A percentile compares a stretch with the other conserved stretches of the same genome.
phyloP scores from a whole-genome alignment of 2,888 invertebrate species.

The Salticus scenicus region DNA sequence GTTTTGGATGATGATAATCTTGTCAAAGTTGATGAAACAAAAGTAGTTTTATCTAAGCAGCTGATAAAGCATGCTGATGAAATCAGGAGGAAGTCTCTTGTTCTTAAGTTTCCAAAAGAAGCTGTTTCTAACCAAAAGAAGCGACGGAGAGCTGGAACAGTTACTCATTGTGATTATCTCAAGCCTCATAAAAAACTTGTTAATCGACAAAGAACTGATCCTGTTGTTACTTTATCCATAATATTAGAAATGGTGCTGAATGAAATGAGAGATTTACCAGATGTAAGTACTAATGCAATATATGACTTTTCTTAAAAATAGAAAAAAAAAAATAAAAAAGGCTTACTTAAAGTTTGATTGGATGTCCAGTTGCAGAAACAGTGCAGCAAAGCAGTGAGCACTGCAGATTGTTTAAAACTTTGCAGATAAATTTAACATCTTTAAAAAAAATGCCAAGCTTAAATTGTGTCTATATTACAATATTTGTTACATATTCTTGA shows the following conservation, averaged over 20 bases:
- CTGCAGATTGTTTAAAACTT: too few species aligned
- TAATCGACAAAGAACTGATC: constrained; percentile 94
- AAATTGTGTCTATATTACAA: too few species aligned
- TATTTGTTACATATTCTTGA: too few species aligned
- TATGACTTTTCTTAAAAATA: too few species aligned
- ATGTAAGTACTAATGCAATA: constrained; percentile 82
- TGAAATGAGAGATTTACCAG: constrained; percentile 92
- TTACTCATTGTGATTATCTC: constrained; percentile 91
- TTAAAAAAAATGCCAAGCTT: too few species aligned
- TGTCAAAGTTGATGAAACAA: constrained; percentile 95
- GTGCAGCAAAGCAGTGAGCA: too few species aligned
- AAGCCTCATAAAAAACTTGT: constrained; percentile 88
- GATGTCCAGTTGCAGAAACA: too few species aligned
- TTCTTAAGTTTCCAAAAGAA: constrained; percentile 87
- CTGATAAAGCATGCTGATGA: constrained; percentile 92
- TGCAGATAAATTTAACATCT: too few species aligned
- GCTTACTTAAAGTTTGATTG: too few species aligned
- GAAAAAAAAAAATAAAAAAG: too few species aligned
- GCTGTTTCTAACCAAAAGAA: constrained; percentile 81
- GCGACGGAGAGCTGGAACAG: constrained; percentile 81
- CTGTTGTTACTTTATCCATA: constrained; percentile 90
- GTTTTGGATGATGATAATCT: constrained; percentile 85
- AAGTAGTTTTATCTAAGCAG: constrained; percentile 91
- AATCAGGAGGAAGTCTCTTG: constrained; percentile 85
- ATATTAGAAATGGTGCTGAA: constrained; percentile 93